Evolutionary conservation across 2,113 vertebrate species (phyloP).

Genomic region (Plecturocebus donacophilus): DNA sequence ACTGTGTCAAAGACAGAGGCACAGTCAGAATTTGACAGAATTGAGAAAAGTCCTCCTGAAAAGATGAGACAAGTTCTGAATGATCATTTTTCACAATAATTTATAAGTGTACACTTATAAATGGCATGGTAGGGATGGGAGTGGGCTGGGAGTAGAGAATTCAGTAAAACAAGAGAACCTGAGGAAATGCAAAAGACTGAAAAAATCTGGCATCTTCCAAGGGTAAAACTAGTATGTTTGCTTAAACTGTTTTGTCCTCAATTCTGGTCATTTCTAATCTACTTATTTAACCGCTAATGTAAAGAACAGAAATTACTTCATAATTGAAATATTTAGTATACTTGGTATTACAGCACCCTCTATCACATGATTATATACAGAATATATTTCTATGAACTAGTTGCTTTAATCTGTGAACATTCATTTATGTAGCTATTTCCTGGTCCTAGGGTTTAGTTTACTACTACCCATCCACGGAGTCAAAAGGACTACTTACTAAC

Average conservation of each 20-base stretch:
- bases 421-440: not conserved
- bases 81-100: not conserved
- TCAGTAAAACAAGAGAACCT: not conserved
- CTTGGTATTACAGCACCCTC: conserved; percentile 51
- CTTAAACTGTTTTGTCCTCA: not conserved
- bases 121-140: not conserved
- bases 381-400: not conserved
- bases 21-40: not conserved
- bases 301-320: not conserved
- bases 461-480: not conserved
- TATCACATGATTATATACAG: not conserved
- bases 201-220: not conserved
- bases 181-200: not conserved
- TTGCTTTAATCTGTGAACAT: not conserved
- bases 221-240: not conserved
- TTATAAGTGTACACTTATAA: not conserved
- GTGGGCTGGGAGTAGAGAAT: not conserved
- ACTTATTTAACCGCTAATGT: not conserved
- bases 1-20: not conserved
- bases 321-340: not conserved
- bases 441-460: not conserved
- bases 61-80: not conserved
- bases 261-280: not conserved
- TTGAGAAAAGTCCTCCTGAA: not conserved
- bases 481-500: not conserved